phyloP scores from a whole-genome alignment of 2,113 vertebrate genomes.

The Saccopteryx bilineata region DNA sequence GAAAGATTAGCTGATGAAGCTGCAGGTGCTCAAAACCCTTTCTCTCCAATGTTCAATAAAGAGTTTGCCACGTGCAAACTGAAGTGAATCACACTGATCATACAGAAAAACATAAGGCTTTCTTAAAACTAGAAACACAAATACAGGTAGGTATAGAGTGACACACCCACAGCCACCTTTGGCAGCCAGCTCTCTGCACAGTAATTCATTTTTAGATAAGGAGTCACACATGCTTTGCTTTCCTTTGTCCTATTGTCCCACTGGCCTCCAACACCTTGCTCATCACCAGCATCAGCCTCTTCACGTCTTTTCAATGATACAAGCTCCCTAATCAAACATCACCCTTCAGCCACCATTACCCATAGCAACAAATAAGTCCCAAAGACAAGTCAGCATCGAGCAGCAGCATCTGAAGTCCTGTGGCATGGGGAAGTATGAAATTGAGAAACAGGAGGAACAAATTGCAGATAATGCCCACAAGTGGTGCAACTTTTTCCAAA shows the following conservation, averaged over 20 bases:
- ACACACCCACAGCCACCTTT: not conserved
- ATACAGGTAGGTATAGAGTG: not conserved
- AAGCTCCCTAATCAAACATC: not conserved
- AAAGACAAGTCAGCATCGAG: not conserved
- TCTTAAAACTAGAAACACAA: constrained; percentile 1
- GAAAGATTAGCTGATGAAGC: not conserved
- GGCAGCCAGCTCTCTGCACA: not conserved
- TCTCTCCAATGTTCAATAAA: not conserved
- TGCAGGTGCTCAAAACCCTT: not conserved
- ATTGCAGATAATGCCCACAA: not conserved
- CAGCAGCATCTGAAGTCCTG: not conserved
- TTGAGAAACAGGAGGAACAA: constrained; percentile 59
- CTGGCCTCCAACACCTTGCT: not conserved
- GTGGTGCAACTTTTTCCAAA: constrained; percentile 53
- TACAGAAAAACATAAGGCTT: constrained; percentile 36
- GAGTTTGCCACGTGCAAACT: not conserved
- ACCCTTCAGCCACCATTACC: not conserved
- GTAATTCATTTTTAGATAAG: not conserved
- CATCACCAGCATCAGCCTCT: not conserved
- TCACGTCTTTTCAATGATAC: not conserved
- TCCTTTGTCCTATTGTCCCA: not conserved
- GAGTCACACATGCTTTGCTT: not conserved
- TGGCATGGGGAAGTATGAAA: not conserved
- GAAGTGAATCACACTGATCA: not conserved
- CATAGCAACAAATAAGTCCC: not conserved